Conservation (phyloP, 2,797 vertebrate genomes). For the Falco concolor region DNA sequence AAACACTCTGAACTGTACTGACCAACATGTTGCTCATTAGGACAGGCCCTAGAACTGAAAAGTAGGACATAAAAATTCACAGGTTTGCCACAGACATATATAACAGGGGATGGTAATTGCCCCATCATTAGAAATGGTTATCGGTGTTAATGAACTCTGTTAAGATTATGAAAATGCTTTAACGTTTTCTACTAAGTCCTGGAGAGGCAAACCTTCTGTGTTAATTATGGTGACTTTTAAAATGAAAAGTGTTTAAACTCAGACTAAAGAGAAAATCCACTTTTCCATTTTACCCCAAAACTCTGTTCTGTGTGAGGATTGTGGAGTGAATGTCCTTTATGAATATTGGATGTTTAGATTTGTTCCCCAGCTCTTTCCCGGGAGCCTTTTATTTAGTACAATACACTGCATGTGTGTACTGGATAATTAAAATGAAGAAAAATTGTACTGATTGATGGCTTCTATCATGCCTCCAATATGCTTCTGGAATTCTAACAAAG, state of each 20-base stretch:
- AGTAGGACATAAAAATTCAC: background rate
- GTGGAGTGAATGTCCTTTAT: background rate
- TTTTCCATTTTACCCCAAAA: background rate
- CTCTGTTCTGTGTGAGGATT: background rate
- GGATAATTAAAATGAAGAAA: background rate
- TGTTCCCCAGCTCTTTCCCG: background rate
- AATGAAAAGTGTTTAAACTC: background rate
- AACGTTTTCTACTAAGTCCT: background rate
- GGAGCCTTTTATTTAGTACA: background rate
- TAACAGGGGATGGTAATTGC: background rate
- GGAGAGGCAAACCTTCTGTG: background rate
- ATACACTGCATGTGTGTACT: background rate
- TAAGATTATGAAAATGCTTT: background rate
- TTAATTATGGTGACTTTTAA: background rate
- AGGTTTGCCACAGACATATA: background rate
- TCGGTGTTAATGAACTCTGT: background rate
- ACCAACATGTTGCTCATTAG: background rate
- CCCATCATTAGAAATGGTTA: background rate
- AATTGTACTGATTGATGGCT: background rate
- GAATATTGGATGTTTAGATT: background rate
- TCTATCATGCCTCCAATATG: background rate
- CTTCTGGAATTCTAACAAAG: background rate
- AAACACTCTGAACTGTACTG: background rate
- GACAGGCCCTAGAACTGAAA: background rate
- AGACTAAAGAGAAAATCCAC: background rate